phyloP scores from a whole-genome alignment of 2,113 vertebrate species.

The Mandrillus leucophaeus region DNA sequence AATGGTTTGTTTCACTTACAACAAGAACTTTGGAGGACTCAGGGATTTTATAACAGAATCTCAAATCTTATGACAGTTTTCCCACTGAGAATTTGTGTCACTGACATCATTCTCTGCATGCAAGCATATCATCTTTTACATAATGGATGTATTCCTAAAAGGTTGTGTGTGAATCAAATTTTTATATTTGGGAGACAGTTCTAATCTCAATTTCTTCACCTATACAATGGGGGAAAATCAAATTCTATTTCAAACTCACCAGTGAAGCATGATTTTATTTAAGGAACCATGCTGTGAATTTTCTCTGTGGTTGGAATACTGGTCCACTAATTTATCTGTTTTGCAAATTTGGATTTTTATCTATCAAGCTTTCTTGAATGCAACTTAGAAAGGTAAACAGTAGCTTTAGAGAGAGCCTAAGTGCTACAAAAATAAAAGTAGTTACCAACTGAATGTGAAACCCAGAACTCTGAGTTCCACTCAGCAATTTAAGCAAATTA shows the following conservation, averaged over 20 bases:
- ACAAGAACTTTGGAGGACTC: background rate
- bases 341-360: conserved; percentile 25
- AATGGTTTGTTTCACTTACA: background rate
- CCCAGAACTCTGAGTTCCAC: background rate
- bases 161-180: background rate
- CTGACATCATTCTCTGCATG: background rate
- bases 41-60: background rate
- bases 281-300: background rate
- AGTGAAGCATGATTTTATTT: background rate
- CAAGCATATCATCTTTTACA: background rate
- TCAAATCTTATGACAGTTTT: background rate
- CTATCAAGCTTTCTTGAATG: background rate
- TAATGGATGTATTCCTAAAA: background rate
- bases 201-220: conserved; percentile 30
- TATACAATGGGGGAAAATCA: background rate
- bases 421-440: background rate
- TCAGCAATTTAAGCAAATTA: conserved; percentile 65
- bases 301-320: background rate
- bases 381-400: background rate
- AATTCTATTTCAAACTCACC: background rate
- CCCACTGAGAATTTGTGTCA: background rate
- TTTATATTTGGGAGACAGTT: background rate
- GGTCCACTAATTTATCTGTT: conserved; percentile 17
- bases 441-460: conserved; percentile 19
- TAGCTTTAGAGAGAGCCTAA: background rate